These are phyloP conservation scores for Talpa occidentalis DNA, from an alignment of 2,113 vertebrate species.

Conservation along the genomic window DNA sequence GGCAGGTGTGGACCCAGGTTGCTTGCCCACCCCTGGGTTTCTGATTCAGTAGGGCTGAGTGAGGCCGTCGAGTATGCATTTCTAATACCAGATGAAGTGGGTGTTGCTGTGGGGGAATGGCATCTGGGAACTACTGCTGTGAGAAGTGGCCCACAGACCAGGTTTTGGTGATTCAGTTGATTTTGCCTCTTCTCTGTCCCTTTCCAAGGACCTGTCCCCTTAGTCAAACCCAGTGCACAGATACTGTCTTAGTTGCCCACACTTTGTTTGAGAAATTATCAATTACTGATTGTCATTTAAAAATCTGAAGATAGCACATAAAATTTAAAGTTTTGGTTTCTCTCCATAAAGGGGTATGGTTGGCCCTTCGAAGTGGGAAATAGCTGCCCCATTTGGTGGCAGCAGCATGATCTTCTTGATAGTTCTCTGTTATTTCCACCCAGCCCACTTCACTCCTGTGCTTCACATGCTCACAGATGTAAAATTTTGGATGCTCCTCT, in stretches of 20 bases:
- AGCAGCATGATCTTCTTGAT: not conserved
- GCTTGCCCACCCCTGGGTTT: not conserved
- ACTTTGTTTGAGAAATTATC: not conserved
- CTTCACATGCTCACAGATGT: not conserved
- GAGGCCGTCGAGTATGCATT: not conserved
- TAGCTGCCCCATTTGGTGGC: not conserved
- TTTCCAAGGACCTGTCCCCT: not conserved
- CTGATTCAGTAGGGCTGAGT: not conserved
- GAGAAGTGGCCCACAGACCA: not conserved
- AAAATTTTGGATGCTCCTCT: not conserved
- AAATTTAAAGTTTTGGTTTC: not conserved
- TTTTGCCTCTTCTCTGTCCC: not conserved
- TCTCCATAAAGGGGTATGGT: not conserved
- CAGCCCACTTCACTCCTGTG: not conserved
- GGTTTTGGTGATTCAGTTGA: not conserved
- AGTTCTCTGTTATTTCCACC: not conserved
- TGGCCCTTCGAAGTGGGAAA: not conserved
- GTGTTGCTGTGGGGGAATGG: not conserved
- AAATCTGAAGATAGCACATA: not conserved
- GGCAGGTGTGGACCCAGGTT: not conserved
- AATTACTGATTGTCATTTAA: not conserved
- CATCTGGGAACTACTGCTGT: fast-evolving
- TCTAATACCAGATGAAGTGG: not conserved
- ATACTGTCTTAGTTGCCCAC: not conserved
- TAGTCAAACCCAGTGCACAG: not conserved